A percentile compares a stretch with the other conserved stretches of the same genome.
These are phyloP conservation scores for Lasiurus borealis DNA, from an alignment of 2,113 vertebrate genomes.

Conservation along the genomic window DNA sequence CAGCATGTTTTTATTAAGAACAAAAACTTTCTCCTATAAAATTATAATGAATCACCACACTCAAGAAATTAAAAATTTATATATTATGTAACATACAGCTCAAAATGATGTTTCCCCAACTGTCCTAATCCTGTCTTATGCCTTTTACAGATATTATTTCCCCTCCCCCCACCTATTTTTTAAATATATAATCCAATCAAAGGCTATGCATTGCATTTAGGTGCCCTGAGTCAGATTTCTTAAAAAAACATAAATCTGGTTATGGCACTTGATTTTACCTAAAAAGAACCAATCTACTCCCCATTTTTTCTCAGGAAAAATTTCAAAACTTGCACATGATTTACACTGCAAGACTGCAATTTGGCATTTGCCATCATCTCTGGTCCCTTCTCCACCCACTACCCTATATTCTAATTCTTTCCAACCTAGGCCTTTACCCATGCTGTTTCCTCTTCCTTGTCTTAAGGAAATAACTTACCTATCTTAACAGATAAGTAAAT, in stretches of 20 bases:
- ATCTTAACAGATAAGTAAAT: neutral
- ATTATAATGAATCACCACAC: neutral
- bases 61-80: neutral
- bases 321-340: neutral
- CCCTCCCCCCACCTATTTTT: neutral
- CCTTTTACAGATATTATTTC: neutral
- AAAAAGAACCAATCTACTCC: neutral
- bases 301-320: neutral
- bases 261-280: neutral
- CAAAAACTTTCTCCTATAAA: neutral
- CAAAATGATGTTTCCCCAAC: neutral
- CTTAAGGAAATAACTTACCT: neutral
- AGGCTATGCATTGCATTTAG: neutral
- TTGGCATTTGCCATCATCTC: neutral
- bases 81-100: neutral
- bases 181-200: neutral
- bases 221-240: neutral
- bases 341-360: neutral
- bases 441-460: neutral
- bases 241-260: neutral
- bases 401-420: neutral
- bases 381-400: neutral
- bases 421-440: neutral
- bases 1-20: neutral
- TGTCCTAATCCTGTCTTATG: neutral